phyloP scores from a whole-genome alignment of 2,113 vertebrate species.

The Amphiprion percula region DNA sequence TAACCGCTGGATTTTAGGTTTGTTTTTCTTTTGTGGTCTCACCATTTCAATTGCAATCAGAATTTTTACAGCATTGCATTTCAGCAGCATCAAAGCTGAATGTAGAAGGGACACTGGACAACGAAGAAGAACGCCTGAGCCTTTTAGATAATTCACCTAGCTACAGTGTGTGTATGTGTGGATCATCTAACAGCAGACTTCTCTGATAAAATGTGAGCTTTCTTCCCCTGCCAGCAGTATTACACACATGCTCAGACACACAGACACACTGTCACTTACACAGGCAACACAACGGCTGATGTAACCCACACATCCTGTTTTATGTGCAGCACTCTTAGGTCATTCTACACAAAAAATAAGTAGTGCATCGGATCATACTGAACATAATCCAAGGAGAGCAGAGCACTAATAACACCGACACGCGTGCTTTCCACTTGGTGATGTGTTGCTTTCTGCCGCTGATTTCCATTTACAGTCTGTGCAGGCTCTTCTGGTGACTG shows the following conservation, averaged over 20 bases:
- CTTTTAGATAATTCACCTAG: constrained; percentile 81
- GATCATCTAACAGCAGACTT: constrained; percentile 79
- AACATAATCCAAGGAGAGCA: constrained; percentile 41
- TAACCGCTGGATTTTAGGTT: constrained; percentile 56
- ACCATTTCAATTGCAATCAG: constrained; percentile 70
- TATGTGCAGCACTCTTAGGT: constrained; percentile 56
- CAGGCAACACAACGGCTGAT: constrained; percentile 45
- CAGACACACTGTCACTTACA: constrained; percentile 9
- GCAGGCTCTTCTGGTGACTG: constrained; percentile 82
- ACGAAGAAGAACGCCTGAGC: constrained; percentile 77
- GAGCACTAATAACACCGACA: constrained; percentile 36
- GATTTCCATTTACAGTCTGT: constrained; percentile 77
- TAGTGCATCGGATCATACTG: constrained; percentile 76
- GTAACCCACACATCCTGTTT: constrained; percentile 50
- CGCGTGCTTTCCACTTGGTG: constrained; percentile 71
- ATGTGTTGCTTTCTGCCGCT: constrained; percentile 82
- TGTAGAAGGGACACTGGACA: constrained; percentile 41
- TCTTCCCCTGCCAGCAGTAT: constrained; percentile 59
- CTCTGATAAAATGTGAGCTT: constrained; percentile 86
- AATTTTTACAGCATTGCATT: constrained; percentile 65
- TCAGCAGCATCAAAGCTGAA: constrained; percentile 73
- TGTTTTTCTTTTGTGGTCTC: constrained; percentile 46
- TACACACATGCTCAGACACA: constrained; percentile 52
- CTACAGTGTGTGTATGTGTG: constrained; percentile 70
- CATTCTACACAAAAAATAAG: constrained; percentile 54